Base-by-base conservation (phyloP, 1,140 invertebrate genomes). In the Bombus balteatus region DNA sequence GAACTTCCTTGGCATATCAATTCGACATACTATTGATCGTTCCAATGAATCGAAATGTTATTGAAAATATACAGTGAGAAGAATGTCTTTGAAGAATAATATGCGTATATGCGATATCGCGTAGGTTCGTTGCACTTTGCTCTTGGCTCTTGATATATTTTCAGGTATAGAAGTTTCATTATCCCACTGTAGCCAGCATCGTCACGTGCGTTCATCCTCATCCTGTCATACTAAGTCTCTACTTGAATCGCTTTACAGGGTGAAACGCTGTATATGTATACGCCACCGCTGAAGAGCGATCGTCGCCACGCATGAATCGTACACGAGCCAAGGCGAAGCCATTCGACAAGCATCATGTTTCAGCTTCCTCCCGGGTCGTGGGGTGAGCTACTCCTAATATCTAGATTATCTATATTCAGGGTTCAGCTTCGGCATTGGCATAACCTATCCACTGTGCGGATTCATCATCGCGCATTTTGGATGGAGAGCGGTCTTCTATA, bases 371-470 rank as follows among this genome's bases (percentile, higher is more conserved):
- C 92, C 88, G 90, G 93, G 90, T 93, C 91, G 83, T 93, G 92
- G 93, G 93, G 93, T 95, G 94, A 94, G 94, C 94, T 89, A 93
- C 94, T 91, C 94, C 93, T 95, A 95, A 95, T 92, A 88, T 93
- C 92, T 93, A 94, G 93, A 92, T 94, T 94, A 92, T 94, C 94
- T 94, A 94, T 95, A 94, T 93, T 93, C 94, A 96, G 96, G 97
- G 93, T 97, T 97, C 95, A 97, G 97, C 91, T 96, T 97, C 90
- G 97, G 97, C 32, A 97, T 97, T 85, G 97, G 97, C 25, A 92
- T 97, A 87, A 97, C 97, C 59, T 97, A 97, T 93, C 96, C 96
- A 28, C 90, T 97, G 39, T 97, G 96, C 92, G 97, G 97, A 43
- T 97, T 97, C 93, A 95, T 97, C 80, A 97, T 97, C 88, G 96